Percentiles rank a stretch among this genome's conserved stretches.
Evolutionary conservation across 2,888 invertebrate genomes (phyloP).

Genomic region (Brenthis hecate): DNA sequence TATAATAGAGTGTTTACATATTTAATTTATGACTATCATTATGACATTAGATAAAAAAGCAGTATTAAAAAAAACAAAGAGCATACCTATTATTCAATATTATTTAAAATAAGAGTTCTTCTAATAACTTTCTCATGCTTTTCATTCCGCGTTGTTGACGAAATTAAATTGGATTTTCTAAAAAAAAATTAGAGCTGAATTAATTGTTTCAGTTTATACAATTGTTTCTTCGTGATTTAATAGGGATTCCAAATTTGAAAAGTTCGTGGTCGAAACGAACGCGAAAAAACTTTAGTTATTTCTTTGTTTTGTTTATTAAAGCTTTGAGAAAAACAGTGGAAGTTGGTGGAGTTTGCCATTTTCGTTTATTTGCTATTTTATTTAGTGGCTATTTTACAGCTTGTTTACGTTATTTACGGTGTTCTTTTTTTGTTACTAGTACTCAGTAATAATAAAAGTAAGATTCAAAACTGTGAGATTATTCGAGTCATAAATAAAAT

Average conservation of each 20-base stretch:
- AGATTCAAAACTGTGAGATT: no score
- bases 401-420: constrained; percentile 55
- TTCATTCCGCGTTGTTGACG: constrained; percentile 28
- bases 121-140: no score
- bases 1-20: no score
- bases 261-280: constrained; percentile 54
- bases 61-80: no score
- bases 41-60: no score
- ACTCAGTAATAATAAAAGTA: neutral
- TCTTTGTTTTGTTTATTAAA: constrained; percentile 70
- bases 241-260: constrained; percentile 49
- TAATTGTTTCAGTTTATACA: constrained; percentile 33
- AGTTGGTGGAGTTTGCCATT: constrained; percentile 62
- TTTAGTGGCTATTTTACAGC: constrained; percentile 59
- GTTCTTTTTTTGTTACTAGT: neutral
- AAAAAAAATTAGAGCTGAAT: constrained; percentile 17
- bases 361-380: constrained; percentile 70
- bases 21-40: no score
- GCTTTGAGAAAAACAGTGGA: constrained; percentile 59
- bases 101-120: no score
- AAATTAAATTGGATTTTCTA: constrained; percentile 23
- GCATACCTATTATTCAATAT: no score
- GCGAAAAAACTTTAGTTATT: constrained; percentile 64
- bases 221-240: constrained; percentile 35
- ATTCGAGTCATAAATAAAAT: no score